Conservation (phyloP, 2,888 invertebrate genomes). For the Phaonia tiefii region DNA sequence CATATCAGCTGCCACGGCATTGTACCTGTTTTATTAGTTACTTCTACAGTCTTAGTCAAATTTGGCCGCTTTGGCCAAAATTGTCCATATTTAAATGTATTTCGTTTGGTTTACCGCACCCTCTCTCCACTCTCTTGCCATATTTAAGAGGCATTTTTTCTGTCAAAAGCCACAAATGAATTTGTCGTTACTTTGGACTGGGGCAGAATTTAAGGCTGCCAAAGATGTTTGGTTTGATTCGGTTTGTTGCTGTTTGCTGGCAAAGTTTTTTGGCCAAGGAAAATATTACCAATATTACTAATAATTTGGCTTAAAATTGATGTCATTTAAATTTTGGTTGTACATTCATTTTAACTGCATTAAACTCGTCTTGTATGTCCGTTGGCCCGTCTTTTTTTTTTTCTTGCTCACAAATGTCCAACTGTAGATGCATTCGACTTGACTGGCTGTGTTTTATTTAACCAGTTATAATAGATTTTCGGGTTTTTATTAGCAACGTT, state of each 20-base stretch:
- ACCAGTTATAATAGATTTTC: conserved; percentile 53
- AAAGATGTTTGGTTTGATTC: background rate
- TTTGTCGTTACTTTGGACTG: conserved; percentile 6
- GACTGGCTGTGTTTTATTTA: conserved; percentile 40
- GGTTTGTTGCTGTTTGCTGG: too few species aligned
- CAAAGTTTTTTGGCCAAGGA: conserved; percentile 7
- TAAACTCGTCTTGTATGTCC: conserved; percentile 19
- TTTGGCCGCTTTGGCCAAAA: conserved; percentile 27
- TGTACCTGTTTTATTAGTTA: conserved; percentile 32
- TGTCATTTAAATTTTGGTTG: conserved; percentile 56
- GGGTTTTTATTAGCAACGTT: conserved; percentile 17
- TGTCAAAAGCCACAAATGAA: conserved; percentile 7
- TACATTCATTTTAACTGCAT: conserved; percentile 27
- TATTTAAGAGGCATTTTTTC: too few species aligned
- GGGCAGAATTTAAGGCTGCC: background rate
- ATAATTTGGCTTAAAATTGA: conserved; percentile 65
- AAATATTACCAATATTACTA: conserved; percentile 62
- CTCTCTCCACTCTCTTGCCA: too few species aligned
- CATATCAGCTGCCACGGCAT: background rate
- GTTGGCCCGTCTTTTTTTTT: background rate
- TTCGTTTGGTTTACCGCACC: background rate
- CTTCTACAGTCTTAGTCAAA: conserved; percentile 24
- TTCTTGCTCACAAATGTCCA: background rate
- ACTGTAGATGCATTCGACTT: conserved; percentile 25
- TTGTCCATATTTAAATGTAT: conserved; percentile 26